Base-by-base conservation (phyloP, 2,888 invertebrate genomes). In the Ectropis crepuscularia region DNA sequence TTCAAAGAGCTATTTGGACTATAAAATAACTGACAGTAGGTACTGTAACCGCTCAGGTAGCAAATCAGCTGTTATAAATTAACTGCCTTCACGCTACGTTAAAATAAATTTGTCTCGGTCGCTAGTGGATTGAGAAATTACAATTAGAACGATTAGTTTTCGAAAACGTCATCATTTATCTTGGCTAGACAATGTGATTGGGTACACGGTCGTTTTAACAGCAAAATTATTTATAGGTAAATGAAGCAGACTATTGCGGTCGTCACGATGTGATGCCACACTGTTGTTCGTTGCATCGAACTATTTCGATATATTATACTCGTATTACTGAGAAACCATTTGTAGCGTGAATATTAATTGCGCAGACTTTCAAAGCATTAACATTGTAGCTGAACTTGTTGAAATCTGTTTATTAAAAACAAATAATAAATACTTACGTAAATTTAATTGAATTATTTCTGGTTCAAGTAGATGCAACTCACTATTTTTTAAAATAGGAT, bases 71-170 rank as follows among this genome's bases (percentile, higher is more conserved):
- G 74, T 76, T 77, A 77, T 82, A 83, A 82, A 82, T 79, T 81
- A 77, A 60, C 55, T 69, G 70, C 74, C 75, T 78, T 79, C 82
- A 82, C 71, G 66, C 76, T 79, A 74, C 79, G 78, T 81, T 84
- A 72, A 77, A 86, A 82, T 76, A 76, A 81, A 88, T 89, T 82
- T 74, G 82, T 82, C 82, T 77, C 80, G 80, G 84, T 81, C 82
- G 69, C 75, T 71, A 74, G 67, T 70, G 73, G 78, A 83, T 88
- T 86, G 85, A 86, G 87, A 86, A 86, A 88, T 88, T 81, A 85
- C 80, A 81, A 87, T 84, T 79, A 81, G 75, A 80, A 80, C 79
- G 82, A 89, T 88, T 87, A 86, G 82, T 86, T 88, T 82, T 76
- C 78, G 79, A 74, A 87, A 85, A 81, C 83, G 74, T 80, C 77